Percentiles rank a stretch among this genome's conserved stretches.
Evolutionary conservation across 1,140 invertebrate species (phyloP).

Genomic region (Charaxes varanes): DNA sequence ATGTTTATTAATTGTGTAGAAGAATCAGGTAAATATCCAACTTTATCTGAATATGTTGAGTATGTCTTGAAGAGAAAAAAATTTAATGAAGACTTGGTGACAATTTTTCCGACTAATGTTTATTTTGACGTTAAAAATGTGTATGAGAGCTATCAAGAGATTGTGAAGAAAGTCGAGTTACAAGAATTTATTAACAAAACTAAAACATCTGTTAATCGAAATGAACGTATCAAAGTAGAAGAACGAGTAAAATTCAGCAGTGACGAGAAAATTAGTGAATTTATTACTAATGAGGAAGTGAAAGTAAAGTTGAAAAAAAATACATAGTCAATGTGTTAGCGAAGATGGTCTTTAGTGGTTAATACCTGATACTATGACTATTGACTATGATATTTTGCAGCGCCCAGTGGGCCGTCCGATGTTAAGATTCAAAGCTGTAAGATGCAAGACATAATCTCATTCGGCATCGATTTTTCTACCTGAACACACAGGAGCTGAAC

Average conservation of each 20-base stretch:
- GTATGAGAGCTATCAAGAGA: slow-evolving; percentile 17
- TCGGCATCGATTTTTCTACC: no score
- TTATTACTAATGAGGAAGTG: slow-evolving; percentile 13
- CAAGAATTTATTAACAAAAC: slow-evolving; percentile 16
- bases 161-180: slow-evolving; percentile 15
- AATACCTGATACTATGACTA: no score
- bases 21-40: slow-evolving; percentile 24
- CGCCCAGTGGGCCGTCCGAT: no score
- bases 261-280: slow-evolving; percentile 16
- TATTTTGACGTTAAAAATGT: slow-evolving; percentile 3
- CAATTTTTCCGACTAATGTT: slow-evolving; percentile 22
- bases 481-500: no score
- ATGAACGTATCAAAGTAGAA: slow-evolving; percentile 22
- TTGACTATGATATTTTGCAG: no score
- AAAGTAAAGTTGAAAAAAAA: slow-evolving; percentile 18
- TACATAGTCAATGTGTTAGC: no score
- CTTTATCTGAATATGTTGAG: slow-evolving; percentile 21
- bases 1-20: slow-evolving; percentile 22
- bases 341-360: no score
- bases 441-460: no score
- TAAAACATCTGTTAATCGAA: slow-evolving; percentile 14
- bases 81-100: slow-evolving; percentile 14
- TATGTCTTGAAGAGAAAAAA: slow-evolving; percentile 25
- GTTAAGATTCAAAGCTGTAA: no score
- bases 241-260: slow-evolving; percentile 11